A percentile compares a stretch with the other conserved stretches of the same genome.
Conservation (phyloP, 2,113 vertebrate genomes). For the Physeter macrocephalus region DNA sequence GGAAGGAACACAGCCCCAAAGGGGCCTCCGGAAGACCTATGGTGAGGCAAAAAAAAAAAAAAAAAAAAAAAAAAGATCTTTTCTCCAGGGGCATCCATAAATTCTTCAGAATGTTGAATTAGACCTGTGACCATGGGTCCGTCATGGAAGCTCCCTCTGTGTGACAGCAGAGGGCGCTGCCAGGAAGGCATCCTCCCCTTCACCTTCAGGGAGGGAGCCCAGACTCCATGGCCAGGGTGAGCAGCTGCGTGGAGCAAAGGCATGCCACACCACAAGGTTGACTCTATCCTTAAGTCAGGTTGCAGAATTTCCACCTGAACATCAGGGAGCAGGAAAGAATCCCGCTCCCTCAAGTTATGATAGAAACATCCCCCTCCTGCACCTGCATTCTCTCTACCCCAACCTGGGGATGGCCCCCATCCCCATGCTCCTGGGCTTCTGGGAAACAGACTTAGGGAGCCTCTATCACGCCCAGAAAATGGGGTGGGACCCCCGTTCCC, state of each 20-base stretch:
- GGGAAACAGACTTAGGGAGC: not conserved
- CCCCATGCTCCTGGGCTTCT: not conserved
- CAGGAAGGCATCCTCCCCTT: not conserved
- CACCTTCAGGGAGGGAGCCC: not conserved
- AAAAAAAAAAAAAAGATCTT: not conserved
- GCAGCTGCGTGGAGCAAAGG: not conserved
- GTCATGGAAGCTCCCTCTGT: not conserved
- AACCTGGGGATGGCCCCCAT: not conserved
- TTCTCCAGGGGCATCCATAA: not conserved
- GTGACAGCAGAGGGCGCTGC: slow-evolving; percentile 24
- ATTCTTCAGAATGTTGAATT: not conserved
- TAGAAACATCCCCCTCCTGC: not conserved
- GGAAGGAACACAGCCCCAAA: not conserved
- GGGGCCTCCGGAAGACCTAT: not conserved
- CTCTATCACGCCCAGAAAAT: not conserved
- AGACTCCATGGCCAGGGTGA: not conserved
- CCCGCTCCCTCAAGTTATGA: no score
- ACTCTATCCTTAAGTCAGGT: not conserved
- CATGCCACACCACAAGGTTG: rapidly evolving
- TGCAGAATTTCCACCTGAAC: not conserved
- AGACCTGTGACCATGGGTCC: not conserved
- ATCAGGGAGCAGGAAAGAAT: not conserved
- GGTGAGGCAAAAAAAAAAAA: not conserved
- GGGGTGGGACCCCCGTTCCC: not conserved
- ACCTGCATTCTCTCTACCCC: not conserved